A percentile compares a stretch with the other conserved stretches of the same genome.
Evolutionary conservation across 2,113 vertebrate species (phyloP).

Genomic region (Porphyrio hochstetteri): DNA sequence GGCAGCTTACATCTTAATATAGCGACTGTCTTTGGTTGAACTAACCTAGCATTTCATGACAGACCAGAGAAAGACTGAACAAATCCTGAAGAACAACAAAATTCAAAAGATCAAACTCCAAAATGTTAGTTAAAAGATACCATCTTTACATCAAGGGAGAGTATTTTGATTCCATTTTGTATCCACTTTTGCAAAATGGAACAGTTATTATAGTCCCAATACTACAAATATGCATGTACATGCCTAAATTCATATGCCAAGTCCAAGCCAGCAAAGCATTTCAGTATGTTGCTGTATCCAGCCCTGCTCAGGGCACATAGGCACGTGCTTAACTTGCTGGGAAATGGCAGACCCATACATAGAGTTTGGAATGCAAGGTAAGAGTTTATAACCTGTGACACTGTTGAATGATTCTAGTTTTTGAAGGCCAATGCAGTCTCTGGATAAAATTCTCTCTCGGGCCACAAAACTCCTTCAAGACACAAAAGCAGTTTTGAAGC

Average conservation of each 20-base stretch:
- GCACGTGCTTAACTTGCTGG: background rate
- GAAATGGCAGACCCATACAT: background rate
- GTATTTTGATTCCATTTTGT: background rate
- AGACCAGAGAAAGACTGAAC: background rate
- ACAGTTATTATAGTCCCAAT: background rate
- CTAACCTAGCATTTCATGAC: background rate
- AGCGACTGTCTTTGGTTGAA: background rate
- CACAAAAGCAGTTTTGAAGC: background rate
- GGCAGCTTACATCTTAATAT: slow-evolving; percentile 15
- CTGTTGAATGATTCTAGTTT: background rate
- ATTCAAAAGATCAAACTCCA: background rate
- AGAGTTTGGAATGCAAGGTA: background rate
- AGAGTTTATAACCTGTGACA: background rate
- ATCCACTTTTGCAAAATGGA: background rate
- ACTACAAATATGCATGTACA: background rate
- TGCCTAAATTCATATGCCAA: background rate
- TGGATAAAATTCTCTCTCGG: background rate
- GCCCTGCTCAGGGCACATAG: background rate
- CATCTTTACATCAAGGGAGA: background rate
- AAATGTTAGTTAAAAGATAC: background rate
- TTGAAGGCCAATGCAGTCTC: background rate
- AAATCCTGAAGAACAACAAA: background rate
- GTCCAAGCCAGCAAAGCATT: background rate
- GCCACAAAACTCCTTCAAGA: background rate
- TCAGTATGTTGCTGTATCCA: background rate